phyloP scores from a whole-genome alignment of 2,113 vertebrate species.

The Ceyx margarethae region DNA sequence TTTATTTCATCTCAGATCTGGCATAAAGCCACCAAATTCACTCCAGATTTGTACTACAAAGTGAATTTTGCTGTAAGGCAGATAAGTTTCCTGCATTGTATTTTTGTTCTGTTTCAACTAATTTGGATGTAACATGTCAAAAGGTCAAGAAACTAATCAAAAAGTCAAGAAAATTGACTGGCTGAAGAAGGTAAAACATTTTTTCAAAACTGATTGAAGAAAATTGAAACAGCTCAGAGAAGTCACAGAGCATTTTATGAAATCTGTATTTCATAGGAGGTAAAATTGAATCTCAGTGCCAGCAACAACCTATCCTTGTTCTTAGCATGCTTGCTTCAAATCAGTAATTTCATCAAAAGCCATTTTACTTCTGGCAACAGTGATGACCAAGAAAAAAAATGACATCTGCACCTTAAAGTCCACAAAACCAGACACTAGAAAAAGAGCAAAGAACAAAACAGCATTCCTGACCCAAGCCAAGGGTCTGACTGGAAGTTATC shows the following conservation, averaged over 20 bases:
- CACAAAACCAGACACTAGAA: neutral
- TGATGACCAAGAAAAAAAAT: neutral
- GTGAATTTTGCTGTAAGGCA: neutral
- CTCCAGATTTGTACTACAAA: neutral
- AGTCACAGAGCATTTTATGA: neutral
- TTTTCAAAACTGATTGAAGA: conserved; percentile 27
- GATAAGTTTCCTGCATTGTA: neutral
- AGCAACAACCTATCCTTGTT: neutral
- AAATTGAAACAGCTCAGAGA: neutral
- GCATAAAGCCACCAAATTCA: neutral
- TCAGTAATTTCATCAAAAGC: neutral
- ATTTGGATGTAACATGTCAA: conserved; percentile 9
- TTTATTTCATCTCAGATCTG: neutral
- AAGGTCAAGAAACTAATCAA: neutral
- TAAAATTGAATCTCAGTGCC: conserved; percentile 26
- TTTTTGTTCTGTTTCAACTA: neutral
- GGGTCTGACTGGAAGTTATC: neutral
- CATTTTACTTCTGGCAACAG: neutral
- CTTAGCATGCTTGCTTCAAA: neutral
- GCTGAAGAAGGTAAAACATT: neutral
- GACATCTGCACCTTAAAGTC: neutral
- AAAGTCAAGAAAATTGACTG: neutral
- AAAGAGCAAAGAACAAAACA: neutral
- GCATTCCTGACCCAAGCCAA: neutral
- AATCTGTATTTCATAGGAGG: conserved; percentile 31